Evolutionary conservation across 2,113 vertebrate genomes (phyloP).

Genomic region (Tupaia tana): DNA sequence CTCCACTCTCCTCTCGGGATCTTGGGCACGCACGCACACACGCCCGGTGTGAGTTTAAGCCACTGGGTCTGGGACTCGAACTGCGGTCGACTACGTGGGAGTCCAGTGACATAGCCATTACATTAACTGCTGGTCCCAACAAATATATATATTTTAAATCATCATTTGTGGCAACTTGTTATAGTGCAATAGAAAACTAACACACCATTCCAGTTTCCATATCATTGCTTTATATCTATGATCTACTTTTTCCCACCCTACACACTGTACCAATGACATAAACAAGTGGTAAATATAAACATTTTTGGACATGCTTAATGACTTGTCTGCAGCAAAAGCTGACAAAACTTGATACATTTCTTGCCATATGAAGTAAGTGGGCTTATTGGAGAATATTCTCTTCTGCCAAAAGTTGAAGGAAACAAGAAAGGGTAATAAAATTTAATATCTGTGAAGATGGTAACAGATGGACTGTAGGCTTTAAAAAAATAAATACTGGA

Average conservation of each 20-base stretch:
- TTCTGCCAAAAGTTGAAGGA: conserved; percentile 76
- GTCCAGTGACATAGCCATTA: too few species aligned
- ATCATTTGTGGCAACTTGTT: background rate
- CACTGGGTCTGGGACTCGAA: too few species aligned
- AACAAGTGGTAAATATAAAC: background rate
- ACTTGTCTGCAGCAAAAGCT: conserved; percentile 15
- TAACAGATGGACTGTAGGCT: conserved; percentile 81
- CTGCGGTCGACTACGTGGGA: too few species aligned
- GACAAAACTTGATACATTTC: conserved; percentile 47
- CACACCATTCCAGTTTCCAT: background rate
- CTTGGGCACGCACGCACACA: too few species aligned
- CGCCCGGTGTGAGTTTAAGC: too few species aligned
- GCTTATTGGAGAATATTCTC: conserved; percentile 54
- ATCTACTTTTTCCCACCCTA: background rate
- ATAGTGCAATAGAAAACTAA: background rate
- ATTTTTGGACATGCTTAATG: background rate
- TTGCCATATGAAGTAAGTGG: conserved; percentile 64
- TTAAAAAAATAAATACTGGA: conserved; percentile 62
- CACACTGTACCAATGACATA: background rate
- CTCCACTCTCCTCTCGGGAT: too few species aligned
- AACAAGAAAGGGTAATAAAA: conserved; percentile 74
- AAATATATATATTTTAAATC: background rate
- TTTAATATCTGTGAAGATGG: conserved; percentile 73
- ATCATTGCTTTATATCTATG: background rate
- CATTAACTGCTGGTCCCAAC: too few species aligned